Conservation (phyloP, 2,113 vertebrate genomes). For the Myotis davidii region DNA sequence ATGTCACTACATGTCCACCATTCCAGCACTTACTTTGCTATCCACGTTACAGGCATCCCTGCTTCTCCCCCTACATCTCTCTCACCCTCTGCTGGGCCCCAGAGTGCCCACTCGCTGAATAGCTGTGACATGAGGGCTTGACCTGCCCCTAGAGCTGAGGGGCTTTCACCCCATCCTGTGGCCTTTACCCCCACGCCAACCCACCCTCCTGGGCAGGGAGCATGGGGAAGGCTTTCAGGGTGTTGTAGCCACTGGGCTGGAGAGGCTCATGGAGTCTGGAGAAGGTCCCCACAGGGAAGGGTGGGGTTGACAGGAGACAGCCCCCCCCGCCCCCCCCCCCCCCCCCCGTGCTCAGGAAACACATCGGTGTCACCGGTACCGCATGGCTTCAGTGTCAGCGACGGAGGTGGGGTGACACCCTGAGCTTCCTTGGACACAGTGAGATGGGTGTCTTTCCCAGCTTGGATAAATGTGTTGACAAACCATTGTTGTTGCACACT, state of each 20-base stretch:
- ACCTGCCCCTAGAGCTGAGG: neutral
- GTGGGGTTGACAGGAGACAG: neutral
- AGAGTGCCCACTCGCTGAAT: neutral
- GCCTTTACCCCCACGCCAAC: neutral
- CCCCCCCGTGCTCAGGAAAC: neutral
- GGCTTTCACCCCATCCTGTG: neutral
- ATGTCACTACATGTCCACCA: neutral
- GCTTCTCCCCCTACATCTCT: neutral
- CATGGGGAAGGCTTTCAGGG: neutral
- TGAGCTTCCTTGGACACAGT: neutral
- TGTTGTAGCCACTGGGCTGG: neutral
- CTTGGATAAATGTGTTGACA: neutral
- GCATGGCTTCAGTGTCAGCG: neutral
- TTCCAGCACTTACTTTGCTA: neutral
- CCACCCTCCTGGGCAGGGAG: too few relatives aligned
- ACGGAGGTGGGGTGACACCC: too few relatives aligned
- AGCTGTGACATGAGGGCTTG: neutral
- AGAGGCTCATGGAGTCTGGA: neutral
- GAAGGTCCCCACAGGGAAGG: neutral
- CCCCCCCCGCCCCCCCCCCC: too few relatives aligned
- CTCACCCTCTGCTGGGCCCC: neutral
- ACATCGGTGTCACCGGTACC: too few relatives aligned
- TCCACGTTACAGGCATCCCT: neutral
- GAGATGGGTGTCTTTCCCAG: neutral
- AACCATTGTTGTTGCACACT: neutral